Evolutionary conservation across 2,113 vertebrate species (phyloP).

Genomic region (Indicator indicator): DNA sequence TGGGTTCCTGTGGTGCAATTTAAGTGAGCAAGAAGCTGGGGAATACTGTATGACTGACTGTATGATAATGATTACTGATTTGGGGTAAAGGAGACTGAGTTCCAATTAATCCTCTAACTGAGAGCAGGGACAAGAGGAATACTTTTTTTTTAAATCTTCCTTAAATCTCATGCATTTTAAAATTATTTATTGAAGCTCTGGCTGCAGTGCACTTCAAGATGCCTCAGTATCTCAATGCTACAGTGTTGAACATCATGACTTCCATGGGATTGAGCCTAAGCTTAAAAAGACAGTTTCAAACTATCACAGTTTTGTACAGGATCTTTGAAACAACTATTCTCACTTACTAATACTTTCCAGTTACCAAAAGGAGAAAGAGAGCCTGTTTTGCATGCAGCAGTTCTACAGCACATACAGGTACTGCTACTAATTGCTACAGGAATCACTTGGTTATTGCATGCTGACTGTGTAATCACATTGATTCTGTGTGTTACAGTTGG

Average conservation of each 20-base stretch:
- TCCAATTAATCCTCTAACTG: background rate
- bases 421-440: background rate
- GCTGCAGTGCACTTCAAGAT: background rate
- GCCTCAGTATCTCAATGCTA: background rate
- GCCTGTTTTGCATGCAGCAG: background rate
- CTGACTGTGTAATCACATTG: background rate
- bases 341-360: background rate
- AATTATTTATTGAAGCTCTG: background rate
- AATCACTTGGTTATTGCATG: background rate
- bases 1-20: rapidly evolving
- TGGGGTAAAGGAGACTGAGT: background rate
- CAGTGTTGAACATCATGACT: background rate
- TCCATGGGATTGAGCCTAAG: background rate
- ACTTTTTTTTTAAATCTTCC: background rate
- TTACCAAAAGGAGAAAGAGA: background rate
- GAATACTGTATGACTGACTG: background rate
- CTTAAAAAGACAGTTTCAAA: background rate
- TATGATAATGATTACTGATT: background rate
- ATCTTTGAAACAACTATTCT: background rate
- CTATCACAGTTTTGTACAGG: background rate
- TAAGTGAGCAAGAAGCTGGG: background rate
- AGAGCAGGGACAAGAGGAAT: background rate
- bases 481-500: background rate
- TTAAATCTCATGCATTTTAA: background rate
- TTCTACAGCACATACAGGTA: background rate